These are phyloP conservation scores for Lasioglossum albipes DNA, from an alignment of 1,140 invertebrate genomes.

Conservation along the genomic window DNA sequence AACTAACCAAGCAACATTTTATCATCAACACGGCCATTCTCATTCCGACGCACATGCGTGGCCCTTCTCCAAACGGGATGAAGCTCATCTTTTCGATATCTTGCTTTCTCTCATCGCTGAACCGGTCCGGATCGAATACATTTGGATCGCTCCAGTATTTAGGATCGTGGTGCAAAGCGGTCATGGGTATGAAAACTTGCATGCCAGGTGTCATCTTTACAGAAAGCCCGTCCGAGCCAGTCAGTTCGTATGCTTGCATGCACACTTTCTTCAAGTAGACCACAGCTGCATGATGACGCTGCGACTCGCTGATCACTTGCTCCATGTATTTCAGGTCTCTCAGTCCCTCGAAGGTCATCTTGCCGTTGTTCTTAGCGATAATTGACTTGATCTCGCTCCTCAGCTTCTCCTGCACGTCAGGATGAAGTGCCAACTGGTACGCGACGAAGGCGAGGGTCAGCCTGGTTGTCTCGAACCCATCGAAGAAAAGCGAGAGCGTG, in stretches of 20 bases:
- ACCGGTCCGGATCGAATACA: slow-evolving; percentile 85
- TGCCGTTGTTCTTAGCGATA: slow-evolving; percentile 43
- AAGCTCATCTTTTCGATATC: slow-evolving; percentile 70
- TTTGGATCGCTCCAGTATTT: slow-evolving; percentile 80
- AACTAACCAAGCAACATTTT: slow-evolving; percentile 46
- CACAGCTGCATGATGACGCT: slow-evolving; percentile 47
- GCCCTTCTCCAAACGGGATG: slow-evolving; percentile 83
- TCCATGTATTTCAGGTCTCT: slow-evolving; percentile 65
- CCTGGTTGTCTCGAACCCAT: slow-evolving; percentile 52
- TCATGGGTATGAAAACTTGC: slow-evolving; percentile 72
- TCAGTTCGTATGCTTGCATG: slow-evolving; percentile 44
- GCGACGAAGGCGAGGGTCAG: slow-evolving; percentile 30
- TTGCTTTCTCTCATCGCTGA: slow-evolving; percentile 75
- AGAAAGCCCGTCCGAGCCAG: slow-evolving; percentile 60
- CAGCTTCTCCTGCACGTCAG: slow-evolving; percentile 46
- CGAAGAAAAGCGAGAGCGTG: slow-evolving; percentile 55
- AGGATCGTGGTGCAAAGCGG: slow-evolving; percentile 76
- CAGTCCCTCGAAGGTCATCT: slow-evolving; percentile 48
- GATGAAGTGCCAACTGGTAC: slow-evolving; percentile 20
- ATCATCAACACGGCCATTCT: slow-evolving; percentile 56
- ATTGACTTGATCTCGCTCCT: slow-evolving; percentile 44
- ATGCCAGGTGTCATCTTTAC: slow-evolving; percentile 50
- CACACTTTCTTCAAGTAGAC: slow-evolving; percentile 47
- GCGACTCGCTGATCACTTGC: slow-evolving; percentile 56
- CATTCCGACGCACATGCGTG: slow-evolving; percentile 81